Base-by-base conservation (phyloP, 2,888 invertebrate species). In the Hydroisotoma schaefferi region DNA sequence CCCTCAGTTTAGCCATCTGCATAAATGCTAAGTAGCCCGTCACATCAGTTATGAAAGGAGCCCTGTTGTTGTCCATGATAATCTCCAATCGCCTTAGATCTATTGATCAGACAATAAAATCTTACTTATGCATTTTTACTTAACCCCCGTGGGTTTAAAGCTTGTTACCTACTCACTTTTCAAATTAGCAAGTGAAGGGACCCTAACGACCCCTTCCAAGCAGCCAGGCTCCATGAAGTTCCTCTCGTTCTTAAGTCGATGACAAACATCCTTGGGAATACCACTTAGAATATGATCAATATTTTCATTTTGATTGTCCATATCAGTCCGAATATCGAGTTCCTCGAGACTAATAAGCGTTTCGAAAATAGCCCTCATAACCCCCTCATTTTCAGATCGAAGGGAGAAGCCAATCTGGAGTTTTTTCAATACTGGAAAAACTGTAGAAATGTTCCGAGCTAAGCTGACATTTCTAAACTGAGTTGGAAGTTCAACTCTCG, bases 1-100 rank as follows among this genome's bases (percentile, higher is more conserved):
- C 56, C n/a, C 49, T 48, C n/a, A 67, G 28, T 26, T 56, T 63
- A 20, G 61, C 56, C 63, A 67, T 63, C 51, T 63, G 52, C 59
- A 63, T 46, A 37, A 67, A 67, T 6, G 58, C 67, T 5, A 63
- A 18, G 28, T 63, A 61, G 38, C 60, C 67, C 2, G 67, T 60
- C 3, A 67, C 54, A 55, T 67, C 67, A 2, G 67, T 61, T 28
- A 67, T 67, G 15, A 67, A 55, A 6, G 67, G 63, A 25, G 67
- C 63, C 15, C 67, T 52, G 48, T 63, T 67, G 52, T 67, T 58
- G 44, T 59, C 55, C 29, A 59, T 51, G 6, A 47, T 55, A 6
- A 63, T 63, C 44, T 63, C 63, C 59, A 63, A 51, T 46, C 58
- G 55, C 52, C 56, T 44, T 2, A 63, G 53, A 43, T 63, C 63